Evolutionary conservation across 2,113 vertebrate genomes (phyloP).

Genomic region (Tupaia chinensis): DNA sequence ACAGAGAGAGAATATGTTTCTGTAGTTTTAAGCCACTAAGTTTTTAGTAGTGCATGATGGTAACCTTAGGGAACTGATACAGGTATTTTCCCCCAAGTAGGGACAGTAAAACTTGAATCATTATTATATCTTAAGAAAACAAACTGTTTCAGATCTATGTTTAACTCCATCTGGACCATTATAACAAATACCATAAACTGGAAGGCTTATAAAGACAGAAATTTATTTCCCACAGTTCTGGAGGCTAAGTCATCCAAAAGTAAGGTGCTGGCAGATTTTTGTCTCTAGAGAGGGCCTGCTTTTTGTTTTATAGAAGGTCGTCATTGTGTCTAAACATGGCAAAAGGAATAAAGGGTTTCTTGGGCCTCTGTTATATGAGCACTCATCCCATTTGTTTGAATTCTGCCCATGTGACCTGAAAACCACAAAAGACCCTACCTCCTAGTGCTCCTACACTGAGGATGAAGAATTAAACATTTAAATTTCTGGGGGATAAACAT

Average conservation of each 20-base stretch:
- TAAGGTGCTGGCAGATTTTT: background rate
- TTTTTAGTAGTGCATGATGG: background rate
- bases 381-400: background rate
- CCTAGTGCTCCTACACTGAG: background rate
- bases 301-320: background rate
- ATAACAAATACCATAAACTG: background rate
- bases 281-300: background rate
- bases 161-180: background rate
- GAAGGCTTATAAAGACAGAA: background rate
- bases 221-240: background rate
- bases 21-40: background rate
- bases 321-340: background rate
- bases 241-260: background rate
- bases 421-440: background rate
- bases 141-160: background rate
- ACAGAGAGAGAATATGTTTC: background rate
- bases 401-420: background rate
- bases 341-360: background rate
- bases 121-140: background rate
- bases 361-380: too few species aligned
- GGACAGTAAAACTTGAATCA: background rate
- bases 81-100: background rate
- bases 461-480: background rate
- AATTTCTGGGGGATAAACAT: background rate
- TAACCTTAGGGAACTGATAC: background rate